These are phyloP conservation scores for Hydropotes inermis DNA, from an alignment of 2,113 vertebrate species.

Conservation along the genomic window DNA sequence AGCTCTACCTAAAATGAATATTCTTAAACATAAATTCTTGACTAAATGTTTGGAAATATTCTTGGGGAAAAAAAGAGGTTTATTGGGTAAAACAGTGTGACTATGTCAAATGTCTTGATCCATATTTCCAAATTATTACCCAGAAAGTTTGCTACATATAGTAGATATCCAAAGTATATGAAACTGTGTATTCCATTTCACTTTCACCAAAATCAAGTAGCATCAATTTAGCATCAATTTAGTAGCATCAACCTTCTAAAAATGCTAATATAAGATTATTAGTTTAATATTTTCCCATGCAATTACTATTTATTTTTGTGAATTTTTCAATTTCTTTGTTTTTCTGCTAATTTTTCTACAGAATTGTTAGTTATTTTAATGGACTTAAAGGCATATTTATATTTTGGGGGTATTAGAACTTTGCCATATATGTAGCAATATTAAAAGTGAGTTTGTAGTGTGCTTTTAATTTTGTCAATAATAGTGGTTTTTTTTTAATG, in stretches of 20 bases:
- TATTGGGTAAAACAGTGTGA: not conserved
- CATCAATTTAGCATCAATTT: not conserved
- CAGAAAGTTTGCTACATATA: not conserved
- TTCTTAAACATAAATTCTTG: not conserved
- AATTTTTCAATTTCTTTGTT: not conserved
- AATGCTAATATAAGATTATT: not conserved
- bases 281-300: not conserved
- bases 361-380: not conserved
- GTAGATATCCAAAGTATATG: not conserved
- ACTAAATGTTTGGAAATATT: not conserved
- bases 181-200: not conserved
- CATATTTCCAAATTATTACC: not conserved
- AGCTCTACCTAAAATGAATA: not conserved
- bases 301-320: not conserved
- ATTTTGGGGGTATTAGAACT: not conserved
- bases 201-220: not conserved
- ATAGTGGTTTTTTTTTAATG: not conserved
- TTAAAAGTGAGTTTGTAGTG: not conserved
- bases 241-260: not conserved
- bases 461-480: not conserved
- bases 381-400: not conserved
- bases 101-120: not conserved
- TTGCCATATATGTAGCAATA: not conserved
- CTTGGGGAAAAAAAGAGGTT: not conserved
- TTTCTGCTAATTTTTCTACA: not conserved